phyloP scores from a whole-genome alignment of 2,113 vertebrate genomes.

The Ramphastos sulfuratus region DNA sequence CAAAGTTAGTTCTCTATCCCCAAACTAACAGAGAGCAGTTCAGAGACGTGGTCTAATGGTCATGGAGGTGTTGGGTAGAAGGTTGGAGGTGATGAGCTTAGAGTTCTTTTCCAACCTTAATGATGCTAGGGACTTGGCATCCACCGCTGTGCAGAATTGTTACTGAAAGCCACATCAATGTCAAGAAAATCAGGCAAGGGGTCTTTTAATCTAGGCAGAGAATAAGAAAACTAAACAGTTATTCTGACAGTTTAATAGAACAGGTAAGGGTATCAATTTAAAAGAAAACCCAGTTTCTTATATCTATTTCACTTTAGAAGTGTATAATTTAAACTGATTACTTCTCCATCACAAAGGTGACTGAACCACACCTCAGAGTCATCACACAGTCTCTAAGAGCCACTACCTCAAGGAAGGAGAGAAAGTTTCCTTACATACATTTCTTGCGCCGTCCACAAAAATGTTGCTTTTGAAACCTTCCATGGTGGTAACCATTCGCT shows the following conservation, averaged over 20 bases:
- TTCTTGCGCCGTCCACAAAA: slow-evolving; percentile 98
- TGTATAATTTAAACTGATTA: neutral
- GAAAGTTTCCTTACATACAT: slow-evolving; percentile 98
- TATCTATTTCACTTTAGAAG: neutral
- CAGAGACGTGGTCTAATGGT: neutral
- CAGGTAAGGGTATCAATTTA: neutral
- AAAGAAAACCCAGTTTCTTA: neutral
- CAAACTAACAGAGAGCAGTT: neutral
- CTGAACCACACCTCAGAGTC: neutral
- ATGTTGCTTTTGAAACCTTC: slow-evolving; percentile 85
- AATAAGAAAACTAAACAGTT: neutral
- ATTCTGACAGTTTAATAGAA: neutral
- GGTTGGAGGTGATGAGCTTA: too few relatives aligned
- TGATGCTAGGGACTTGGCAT: neutral
- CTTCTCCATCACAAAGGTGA: neutral
- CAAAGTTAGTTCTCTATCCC: neutral
- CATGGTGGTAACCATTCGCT: slow-evolving; percentile 67
- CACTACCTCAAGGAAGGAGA: slow-evolving; percentile 60
- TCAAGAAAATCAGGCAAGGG: neutral
- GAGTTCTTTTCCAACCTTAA: too few relatives aligned
- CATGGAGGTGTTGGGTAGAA: too few relatives aligned
- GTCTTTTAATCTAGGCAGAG: neutral
- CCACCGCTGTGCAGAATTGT: neutral
- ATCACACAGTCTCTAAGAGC: neutral
- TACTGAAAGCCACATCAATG: neutral